Evolutionary conservation across 2,888 invertebrate species (phyloP), one percentile per base, ranked within the genome.

Genomic region (Caenorhabditis doughertyi): DNA sequence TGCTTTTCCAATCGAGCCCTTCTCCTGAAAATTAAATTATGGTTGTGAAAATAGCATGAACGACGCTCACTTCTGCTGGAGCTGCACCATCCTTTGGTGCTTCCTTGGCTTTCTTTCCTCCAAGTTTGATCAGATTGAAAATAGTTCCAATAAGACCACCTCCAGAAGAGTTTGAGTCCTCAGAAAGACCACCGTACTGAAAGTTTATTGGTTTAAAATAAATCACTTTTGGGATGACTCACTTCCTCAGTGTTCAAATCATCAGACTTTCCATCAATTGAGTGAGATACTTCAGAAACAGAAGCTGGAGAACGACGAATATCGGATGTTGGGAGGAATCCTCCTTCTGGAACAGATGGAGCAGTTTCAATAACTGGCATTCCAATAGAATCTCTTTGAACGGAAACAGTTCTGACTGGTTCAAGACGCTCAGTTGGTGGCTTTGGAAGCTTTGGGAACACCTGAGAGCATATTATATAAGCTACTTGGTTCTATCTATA

Each of bases 81-180:
- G 74, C 51, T 7, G 67, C 51, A 49, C 68, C 77, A 21, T 56
- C 35, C 58, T 56, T 51, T 8, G 39, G 21, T 32, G 32, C 53
- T 25, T 83, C 79, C 44, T 79, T 77, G 13, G 87, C 88, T 56
- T 90, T 90, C 84, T 89, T 90, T 51, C 74, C 67, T 60, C 87
- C 87, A 21, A 91, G 72, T 23, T 87, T 88, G 73, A 90, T 88
- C 53, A 91, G 77, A 58, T 91, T 90, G 58, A 91, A 85, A 44
- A 92, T 88, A 29, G 90, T 90, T 29, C 91, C 90, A 53, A 91
- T 90, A 42, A 91, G 84, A 39, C 91, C 91, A 29, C 89, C 89
- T 25, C 89, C 89, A 32, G 88, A 88, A 27, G 87, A 84, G 42
- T 87, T 86, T 2, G 85, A 84, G 56, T 91, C 90, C 18, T 89